These are phyloP conservation scores for Formica aserva DNA, from an alignment of 2,888 invertebrate species.

Conservation along the genomic window DNA sequence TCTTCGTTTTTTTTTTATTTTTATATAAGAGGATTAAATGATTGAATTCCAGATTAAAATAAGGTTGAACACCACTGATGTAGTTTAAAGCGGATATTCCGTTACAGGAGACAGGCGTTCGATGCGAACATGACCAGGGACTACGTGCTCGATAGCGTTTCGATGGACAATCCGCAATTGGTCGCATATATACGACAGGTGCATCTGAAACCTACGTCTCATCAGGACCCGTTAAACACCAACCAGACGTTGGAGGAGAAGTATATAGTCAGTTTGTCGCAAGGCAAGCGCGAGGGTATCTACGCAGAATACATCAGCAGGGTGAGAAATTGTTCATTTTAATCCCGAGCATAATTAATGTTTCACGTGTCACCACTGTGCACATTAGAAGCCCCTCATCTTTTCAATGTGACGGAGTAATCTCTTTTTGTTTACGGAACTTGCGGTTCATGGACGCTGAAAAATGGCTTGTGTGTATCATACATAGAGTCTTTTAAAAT, in stretches of 20 bases:
- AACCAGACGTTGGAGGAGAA: slow-evolving; percentile 86
- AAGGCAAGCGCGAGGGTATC: slow-evolving; percentile 84
- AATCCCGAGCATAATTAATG: slow-evolving; percentile 18
- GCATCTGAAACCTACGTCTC: slow-evolving; percentile 87
- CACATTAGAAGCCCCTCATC: not conserved
- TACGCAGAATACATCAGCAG: slow-evolving; percentile 84
- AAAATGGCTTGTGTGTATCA: not conserved
- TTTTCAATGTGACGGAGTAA: not conserved
- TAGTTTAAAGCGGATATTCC: slow-evolving; percentile 63
- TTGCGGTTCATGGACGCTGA: not conserved
- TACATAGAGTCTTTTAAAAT: not conserved
- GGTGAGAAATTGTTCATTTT: slow-evolving; percentile 67
- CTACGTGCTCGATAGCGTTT: slow-evolving; percentile 91
- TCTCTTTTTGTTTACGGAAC: slow-evolving; percentile 23
- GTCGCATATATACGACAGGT: slow-evolving; percentile 92
- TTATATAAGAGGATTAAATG: not conserved
- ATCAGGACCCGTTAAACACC: slow-evolving; percentile 80
- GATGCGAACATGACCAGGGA: slow-evolving; percentile 93
- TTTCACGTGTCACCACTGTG: not conserved
- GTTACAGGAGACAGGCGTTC: slow-evolving; percentile 89
- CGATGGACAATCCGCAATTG: slow-evolving; percentile 91
- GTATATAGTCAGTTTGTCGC: slow-evolving; percentile 85
- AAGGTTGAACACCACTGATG: slow-evolving; percentile 35
- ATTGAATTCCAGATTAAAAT: slow-evolving; percentile 20
- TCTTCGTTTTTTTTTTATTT: not conserved